Conservation (phyloP, 2,888 invertebrate genomes). For the Watsonalla binaria region DNA sequence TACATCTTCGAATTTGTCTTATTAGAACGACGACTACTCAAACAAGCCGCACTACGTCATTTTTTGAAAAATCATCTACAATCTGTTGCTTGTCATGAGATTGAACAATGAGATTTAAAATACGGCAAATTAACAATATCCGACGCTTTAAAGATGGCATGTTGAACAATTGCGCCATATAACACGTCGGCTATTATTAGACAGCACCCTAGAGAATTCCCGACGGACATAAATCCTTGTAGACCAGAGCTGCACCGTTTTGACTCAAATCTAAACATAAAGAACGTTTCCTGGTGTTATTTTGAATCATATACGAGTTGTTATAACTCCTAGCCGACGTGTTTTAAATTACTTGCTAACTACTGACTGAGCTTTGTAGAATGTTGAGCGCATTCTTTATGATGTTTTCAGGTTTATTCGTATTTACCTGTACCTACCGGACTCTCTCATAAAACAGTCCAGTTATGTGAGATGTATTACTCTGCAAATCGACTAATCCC, state of each 20-base stretch:
- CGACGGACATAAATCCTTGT: constrained; percentile 10
- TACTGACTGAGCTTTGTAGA: too few relatives aligned
- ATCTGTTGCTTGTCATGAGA: background rate
- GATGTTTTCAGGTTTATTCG: too few relatives aligned
- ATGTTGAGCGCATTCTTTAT: too few relatives aligned
- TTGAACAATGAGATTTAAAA: constrained; percentile 3
- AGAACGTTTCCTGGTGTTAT: constrained; percentile 11
- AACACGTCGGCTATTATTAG: constrained; percentile 16
- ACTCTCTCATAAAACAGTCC: too few relatives aligned
- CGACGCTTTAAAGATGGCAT: constrained; percentile 15
- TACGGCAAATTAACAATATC: constrained; percentile 28
- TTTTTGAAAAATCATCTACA: too few relatives aligned
- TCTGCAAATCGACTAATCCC: too few relatives aligned
- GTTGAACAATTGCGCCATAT: constrained; percentile 15
- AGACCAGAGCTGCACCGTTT: background rate
- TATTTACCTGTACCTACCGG: too few relatives aligned
- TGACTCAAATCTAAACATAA: constrained; percentile 7
- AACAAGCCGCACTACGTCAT: too few relatives aligned
- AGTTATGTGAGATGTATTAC: too few relatives aligned
- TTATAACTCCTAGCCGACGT: background rate
- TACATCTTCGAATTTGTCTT: too few relatives aligned
- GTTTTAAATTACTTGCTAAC: background rate
- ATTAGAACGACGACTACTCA: too few relatives aligned
- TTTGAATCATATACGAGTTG: constrained; percentile 3
- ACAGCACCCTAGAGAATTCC: constrained; percentile 13